phyloP scores from a whole-genome alignment of 2,797 vertebrate genomes.

The Notolepis coatsorum region DNA sequence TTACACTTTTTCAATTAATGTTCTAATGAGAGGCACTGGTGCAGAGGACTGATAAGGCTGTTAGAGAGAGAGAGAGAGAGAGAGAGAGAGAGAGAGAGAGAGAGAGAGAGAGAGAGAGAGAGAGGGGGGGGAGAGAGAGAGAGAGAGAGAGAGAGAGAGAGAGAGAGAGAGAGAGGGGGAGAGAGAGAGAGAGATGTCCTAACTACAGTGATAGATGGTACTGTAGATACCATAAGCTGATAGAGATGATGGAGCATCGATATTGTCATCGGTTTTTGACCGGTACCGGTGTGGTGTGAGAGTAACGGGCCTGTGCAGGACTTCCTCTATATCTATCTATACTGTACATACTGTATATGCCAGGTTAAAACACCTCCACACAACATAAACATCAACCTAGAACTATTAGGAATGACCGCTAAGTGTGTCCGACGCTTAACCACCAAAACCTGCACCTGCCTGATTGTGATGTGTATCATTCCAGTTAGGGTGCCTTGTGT shows the following conservation, averaged over 20 bases:
- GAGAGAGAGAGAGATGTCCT: slow-evolving; percentile 55
- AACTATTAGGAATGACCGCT: too few relatives aligned
- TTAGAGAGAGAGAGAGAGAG: slow-evolving; percentile 67
- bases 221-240: slow-evolving; percentile 55
- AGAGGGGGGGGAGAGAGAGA: neutral
- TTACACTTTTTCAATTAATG: slow-evolving; percentile 90
- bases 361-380: too few relatives aligned
- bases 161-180: slow-evolving; percentile 7
- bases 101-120: slow-evolving; percentile 19
- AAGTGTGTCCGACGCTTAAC: too few relatives aligned
- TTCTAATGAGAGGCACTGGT: slow-evolving; percentile 84
- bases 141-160: neutral
- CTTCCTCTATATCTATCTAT: too few relatives aligned
- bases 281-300: too few relatives aligned
- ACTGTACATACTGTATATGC: too few relatives aligned
- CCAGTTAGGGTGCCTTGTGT: too few relatives aligned
- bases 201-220: slow-evolving; percentile 56
- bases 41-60: slow-evolving; percentile 82
- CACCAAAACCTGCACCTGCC: too few relatives aligned
- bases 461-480: too few relatives aligned
- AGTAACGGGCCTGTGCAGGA: too few relatives aligned
- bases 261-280: slow-evolving; percentile 15
- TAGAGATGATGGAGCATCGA: slow-evolving; percentile 60
- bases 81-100: slow-evolving; percentile 44
- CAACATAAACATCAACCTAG: too few relatives aligned